Evolutionary conservation across 1,140 invertebrate genomes (phyloP).

Genomic region (Drusus annulatus): DNA sequence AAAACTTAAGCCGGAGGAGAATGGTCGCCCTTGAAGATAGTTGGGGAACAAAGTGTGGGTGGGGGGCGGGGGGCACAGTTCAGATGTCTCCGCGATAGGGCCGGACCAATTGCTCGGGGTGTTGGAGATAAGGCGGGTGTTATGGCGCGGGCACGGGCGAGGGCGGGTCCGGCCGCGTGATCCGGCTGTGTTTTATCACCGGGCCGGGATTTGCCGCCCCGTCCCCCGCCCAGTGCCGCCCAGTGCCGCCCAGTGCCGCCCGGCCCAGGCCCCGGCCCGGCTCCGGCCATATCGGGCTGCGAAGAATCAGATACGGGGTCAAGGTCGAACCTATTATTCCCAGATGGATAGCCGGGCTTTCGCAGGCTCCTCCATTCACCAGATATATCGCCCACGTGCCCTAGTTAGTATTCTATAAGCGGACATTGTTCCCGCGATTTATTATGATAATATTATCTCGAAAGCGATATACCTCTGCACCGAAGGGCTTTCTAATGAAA

Average conservation of each 20-base stretch:
- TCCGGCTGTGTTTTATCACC: slow-evolving; percentile 52
- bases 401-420: slow-evolving; percentile 25
- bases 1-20: no score
- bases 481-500: slow-evolving; percentile 12
- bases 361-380: slow-evolving; percentile 21
- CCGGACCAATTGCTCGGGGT: slow-evolving; percentile 22
- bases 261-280: slow-evolving; percentile 5
- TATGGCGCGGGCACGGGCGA: slow-evolving; percentile 19
- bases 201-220: slow-evolving; percentile 35
- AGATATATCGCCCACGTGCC: slow-evolving; percentile 20
- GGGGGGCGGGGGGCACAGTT: not conserved
- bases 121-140: slow-evolving; percentile 30
- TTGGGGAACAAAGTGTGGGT: not conserved
- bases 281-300: slow-evolving; percentile 22
- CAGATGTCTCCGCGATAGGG: slow-evolving; percentile 31
- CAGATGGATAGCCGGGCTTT: slow-evolving; percentile 48
- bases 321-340: slow-evolving; percentile 48
- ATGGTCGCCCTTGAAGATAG: no score
- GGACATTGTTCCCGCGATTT: slow-evolving; percentile 24
- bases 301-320: slow-evolving; percentile 39
- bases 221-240: slow-evolving; percentile 10
- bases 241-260: slow-evolving; percentile 20
- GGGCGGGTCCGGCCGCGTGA: slow-evolving; percentile 25
- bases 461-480: slow-evolving; percentile 21
- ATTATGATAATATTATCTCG: slow-evolving; percentile 17